Base-by-base conservation (phyloP, 2,888 invertebrate species). In the Plagiodera versicolora region DNA sequence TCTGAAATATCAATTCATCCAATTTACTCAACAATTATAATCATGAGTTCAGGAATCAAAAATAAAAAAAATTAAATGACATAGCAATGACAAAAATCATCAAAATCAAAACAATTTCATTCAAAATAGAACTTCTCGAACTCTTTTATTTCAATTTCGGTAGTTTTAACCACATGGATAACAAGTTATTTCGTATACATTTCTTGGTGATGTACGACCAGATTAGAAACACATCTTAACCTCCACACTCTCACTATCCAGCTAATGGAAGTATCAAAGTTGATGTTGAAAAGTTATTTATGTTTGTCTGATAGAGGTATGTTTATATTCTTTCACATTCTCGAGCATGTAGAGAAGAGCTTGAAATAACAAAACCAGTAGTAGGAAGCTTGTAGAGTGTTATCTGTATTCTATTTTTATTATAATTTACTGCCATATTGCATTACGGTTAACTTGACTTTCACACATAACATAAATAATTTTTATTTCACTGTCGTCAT, bases 111-210 rank as follows among this genome's bases (percentile, higher is more conserved):
- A n/a, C n/a, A n/a, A n/a, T n/a, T n/a, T n/a, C n/a, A n/a, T n/a
- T n/a, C n/a, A n/a, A n/a, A n/a, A n/a, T n/a, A n/a, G n/a, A n/a
- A n/a, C n/a, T n/a, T n/a, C n/a, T n/a, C n/a, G n/a, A n/a, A n/a
- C n/a, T n/a, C n/a, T n/a, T n/a, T n/a, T n/a, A 51, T 32, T 32
- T 51, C 35, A 32, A 30, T 51, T 51, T 51, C 35, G 35, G 11
- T 19, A n/a, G n/a, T n/a, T n/a, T n/a, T n/a, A n/a, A n/a, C n/a
- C n/a, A n/a, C 10, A 35, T n/a, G 18, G 30, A 51, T 51, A 51
- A 51, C 24, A 32, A 20, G 28, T 54, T 45, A 46, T 54, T 54
- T 16, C 6, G 6, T 24, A 5, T 24, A 24, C 6, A 24, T 24
- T 5, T 24, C 24, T 24, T 24, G 24, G 24, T 24, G 6, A 24